Base-by-base conservation (phyloP, 2,888 invertebrate species). In the Drymonia ruficornis region DNA sequence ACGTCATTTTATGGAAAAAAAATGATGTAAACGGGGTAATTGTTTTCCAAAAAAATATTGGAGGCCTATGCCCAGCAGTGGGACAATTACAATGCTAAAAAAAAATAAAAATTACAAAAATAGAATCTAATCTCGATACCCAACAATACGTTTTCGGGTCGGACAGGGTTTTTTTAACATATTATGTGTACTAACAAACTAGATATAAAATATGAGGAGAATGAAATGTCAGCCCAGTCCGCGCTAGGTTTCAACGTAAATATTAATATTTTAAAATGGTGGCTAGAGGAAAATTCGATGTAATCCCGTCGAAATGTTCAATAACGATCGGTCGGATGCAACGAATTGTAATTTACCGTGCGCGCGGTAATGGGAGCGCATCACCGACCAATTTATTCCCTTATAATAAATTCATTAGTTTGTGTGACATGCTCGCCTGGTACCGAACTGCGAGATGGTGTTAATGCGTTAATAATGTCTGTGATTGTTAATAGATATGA, bases 401-500 rank as follows among this genome's bases (percentile, higher is more conserved):
- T 88, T 89, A 91, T 91, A 91, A 91, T 92, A 91, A 91, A 92
- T 92, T 92, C 90, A 91, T 91, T 92, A 92, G 87, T 52, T 59
- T 12, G 23, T 50, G 44, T 59, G 63, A 67, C 61, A 55, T 53
- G 62, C 60, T 29, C 63, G 65, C 49, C 61, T 61, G 63, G 49
- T 66, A 51, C 29, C 51, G 61, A 60, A 59, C 59, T 47, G 47
- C 58, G 67, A 69, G 62, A 65, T 60, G 59, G 52, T 56, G 55
- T 51, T 68, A 63, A 59, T 47, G 51, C 49, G 36, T 51, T 52
- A 38, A n/a, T n/a, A n/a, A 34, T 49, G 40, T 52, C 72, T 76
- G 34, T 18, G 15, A n/a, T 13, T 15, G 45, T 28, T 28, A 28
- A 45, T 23, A 28, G 12, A 45, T 45, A 45, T 47, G 18, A 29